Evolutionary conservation across 2,888 invertebrate genomes (phyloP), one percentile per base, ranked within the genome.

Genomic region (Serripes groenlandicus): DNA sequence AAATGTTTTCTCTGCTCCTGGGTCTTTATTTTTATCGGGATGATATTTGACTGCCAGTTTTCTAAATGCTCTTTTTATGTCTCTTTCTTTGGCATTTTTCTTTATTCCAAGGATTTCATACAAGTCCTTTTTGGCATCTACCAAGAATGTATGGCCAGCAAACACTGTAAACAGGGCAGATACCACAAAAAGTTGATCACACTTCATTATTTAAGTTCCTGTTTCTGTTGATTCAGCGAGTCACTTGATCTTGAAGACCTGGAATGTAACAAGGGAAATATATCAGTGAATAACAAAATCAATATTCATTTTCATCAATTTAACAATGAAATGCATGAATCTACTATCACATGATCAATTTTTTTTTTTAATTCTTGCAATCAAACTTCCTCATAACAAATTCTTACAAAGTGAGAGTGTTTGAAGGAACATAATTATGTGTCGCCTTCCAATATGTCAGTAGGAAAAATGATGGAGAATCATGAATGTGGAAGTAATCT

Each of bases 31-130:
- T 89, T 95, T 95, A 88, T 96, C 96, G 21, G 96, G 96, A 88
- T 96, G 96, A 85, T 95, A 95, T 87, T 95, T 95, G 2, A 95
- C 88, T 3, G 96, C 96, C 49, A 96, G 90, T 87, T 95, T 95
- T 37, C 95, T 89, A 86, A 95, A 96, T 0, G 95, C 95, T 83
- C 94, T 95, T 88, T 95, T 95, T 58, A 96, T 95, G 66, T 95
- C 95, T 80, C 94, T 91, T n/a, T 95, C 94, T 28, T 93, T 90
- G 0, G 95, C 95, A 82, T 89, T 91, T 79, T 92, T 93, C 69
- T 93, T 92, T 1, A 96, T 92, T 32, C 95, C 95, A 18, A 96
- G 89, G 23, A 95, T 90, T 74, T 95, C 94, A 90, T 96, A 96
- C 83, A 95, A 95, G 88, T 95, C 95, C 85, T 93, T 93, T 11